Base-by-base conservation (phyloP, 2,113 vertebrate species). In the Pongo pygmaeus region DNA sequence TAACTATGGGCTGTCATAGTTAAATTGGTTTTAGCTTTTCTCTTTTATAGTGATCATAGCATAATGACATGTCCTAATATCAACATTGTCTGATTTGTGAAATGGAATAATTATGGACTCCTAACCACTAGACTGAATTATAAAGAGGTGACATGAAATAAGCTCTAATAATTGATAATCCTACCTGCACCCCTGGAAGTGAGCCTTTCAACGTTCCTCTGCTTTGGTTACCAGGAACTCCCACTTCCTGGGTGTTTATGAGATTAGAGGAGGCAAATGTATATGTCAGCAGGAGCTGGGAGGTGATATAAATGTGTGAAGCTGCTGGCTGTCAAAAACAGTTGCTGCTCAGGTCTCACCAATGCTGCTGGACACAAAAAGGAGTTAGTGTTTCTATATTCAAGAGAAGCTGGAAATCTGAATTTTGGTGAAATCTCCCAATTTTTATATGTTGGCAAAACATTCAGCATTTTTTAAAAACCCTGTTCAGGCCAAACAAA, bases 371-470 rank as follows among this genome's bases (percentile, higher is more conserved):
- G 52, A 55, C 13, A 52, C 11, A 80, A 46, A 83, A 78, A 55
- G 80, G 81, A 61, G 84, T 52, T 70, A 48, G 3, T 91, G 35
- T 79, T 74, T 8, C 50, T 10, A 61, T 77, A 80, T 84, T 84
- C 48, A 75, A 80, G 48, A 93, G 40, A 91, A 83, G 35, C 16
- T 75, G 20, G 35, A 75, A 69, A 61, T 83, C 4, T 78, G 69
- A 74, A 32, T 67, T 95, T 85, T 48, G 6, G 57, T 79, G 40
- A 91, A 84, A 35, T 69, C 18, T 81, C 25, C 35, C 35, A 83
- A 59, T 83, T 67, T 93, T 92, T 79, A 43, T 74, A 59, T 69
- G 64, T 80, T 93, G 86, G 70, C 40, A 88, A 93, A 46, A 74
- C 25, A 79, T 22, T 72, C 18, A 20, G 38, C 67, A 38, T 92